phyloP scores from a whole-genome alignment of 2,797 vertebrate genomes.

The Fistularia commersonii region DNA sequence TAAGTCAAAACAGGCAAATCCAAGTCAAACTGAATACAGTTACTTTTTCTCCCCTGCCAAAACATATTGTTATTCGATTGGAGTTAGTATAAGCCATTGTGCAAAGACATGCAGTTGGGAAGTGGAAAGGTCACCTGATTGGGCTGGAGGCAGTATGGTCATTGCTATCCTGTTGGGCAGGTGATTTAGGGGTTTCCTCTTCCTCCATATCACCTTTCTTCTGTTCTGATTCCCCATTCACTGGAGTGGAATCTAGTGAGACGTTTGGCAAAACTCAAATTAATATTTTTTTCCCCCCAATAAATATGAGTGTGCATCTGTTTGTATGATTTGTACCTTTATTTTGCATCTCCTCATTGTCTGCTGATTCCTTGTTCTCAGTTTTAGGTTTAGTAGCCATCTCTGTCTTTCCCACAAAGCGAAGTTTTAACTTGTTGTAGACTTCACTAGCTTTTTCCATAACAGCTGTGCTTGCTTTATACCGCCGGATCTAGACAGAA shows the following conservation, averaged over 20 bases:
- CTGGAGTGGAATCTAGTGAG: slow-evolving; percentile 77
- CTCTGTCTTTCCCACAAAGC: slow-evolving; percentile 88
- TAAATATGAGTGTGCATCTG: neutral
- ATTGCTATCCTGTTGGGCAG: slow-evolving; percentile 57
- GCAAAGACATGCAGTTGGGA: too few relatives aligned
- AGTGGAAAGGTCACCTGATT: slow-evolving; percentile 58
- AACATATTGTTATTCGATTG: neutral
- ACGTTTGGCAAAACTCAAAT: neutral
- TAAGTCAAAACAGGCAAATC: too few relatives aligned
- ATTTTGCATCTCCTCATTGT: slow-evolving; percentile 56
- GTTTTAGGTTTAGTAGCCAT: slow-evolving; percentile 74
- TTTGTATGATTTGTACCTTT: slow-evolving; percentile 47
- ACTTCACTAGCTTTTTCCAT: slow-evolving; percentile 96
- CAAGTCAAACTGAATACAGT: too few relatives aligned
- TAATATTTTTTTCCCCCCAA: neutral
- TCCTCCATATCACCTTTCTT: slow-evolving; percentile 71
- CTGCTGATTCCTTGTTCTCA: slow-evolving; percentile 66
- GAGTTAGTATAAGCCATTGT: neutral
- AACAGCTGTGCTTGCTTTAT: slow-evolving; percentile 92
- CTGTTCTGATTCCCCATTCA: slow-evolving; percentile 86
- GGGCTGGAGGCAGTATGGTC: slow-evolving; percentile 63
- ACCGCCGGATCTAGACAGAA: slow-evolving; percentile 85
- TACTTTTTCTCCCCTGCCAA: too few relatives aligned
- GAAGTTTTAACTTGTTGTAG: slow-evolving; percentile 92
- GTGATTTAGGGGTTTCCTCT: slow-evolving; percentile 64